Evolutionary conservation across 2,113 vertebrate species (phyloP).

Genomic region (Hemicordylus capensis): DNA sequence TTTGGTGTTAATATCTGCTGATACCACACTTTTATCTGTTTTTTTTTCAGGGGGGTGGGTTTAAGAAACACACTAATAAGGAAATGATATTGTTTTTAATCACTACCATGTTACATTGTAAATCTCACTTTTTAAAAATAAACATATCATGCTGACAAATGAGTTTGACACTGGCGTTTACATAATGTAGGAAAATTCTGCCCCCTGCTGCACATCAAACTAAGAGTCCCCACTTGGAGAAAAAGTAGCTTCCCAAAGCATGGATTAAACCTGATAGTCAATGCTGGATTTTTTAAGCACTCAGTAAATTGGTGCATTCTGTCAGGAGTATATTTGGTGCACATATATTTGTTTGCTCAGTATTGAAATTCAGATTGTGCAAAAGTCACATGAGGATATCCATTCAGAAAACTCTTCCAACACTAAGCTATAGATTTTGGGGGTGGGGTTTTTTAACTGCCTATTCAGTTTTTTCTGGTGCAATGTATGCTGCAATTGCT

Average conservation of each 20-base stretch:
- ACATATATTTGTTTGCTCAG: background rate
- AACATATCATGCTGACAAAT: constrained; percentile 53
- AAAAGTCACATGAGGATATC: background rate
- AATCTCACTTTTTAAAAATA: constrained; percentile 58
- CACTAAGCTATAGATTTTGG: background rate
- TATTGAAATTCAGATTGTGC: background rate
- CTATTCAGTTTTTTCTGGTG: background rate
- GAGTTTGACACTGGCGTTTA: constrained; percentile 39
- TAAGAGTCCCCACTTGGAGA: constrained; percentile 29
- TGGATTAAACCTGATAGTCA: background rate
- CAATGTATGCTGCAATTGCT: background rate
- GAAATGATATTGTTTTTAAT: constrained; percentile 40
- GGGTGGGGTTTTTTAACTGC: background rate
- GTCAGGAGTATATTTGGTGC: background rate
- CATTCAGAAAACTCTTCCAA: background rate
- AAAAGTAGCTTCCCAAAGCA: background rate
- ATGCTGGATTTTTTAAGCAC: background rate
- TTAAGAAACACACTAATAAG: constrained; percentile 42
- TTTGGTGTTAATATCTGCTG: constrained; percentile 49
- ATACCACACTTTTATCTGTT: constrained; percentile 56
- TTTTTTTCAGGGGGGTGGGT: constrained; percentile 28
- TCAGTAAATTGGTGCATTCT: background rate
- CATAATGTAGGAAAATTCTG: constrained; percentile 73
- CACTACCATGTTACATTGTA: constrained; percentile 38
- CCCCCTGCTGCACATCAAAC: constrained; percentile 73